Conservation (phyloP, 2,113 vertebrate genomes). For the Platycercus adscitus region DNA sequence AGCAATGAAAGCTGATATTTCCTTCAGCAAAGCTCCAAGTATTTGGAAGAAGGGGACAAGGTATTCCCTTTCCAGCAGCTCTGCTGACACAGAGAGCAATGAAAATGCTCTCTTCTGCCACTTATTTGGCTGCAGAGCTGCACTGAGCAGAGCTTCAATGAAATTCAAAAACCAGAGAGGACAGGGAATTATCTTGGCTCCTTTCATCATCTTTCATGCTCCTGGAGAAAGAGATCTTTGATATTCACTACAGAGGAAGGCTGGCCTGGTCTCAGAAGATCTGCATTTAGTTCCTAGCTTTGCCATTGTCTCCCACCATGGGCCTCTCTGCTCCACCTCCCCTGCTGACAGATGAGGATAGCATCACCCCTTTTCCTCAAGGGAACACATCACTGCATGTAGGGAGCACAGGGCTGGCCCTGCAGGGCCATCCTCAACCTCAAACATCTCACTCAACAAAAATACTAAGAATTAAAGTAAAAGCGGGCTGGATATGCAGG, state of each 20-base stretch:
- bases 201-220: not conserved
- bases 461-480: not conserved
- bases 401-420: not conserved
- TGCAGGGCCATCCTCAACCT: not conserved
- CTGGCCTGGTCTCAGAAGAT: not conserved
- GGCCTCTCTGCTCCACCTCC: not conserved
- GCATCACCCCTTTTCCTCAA: not conserved
- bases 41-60: not conserved
- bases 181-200: conserved; percentile 9
- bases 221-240: conserved; percentile 9
- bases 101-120: not conserved
- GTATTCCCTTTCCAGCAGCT: conserved; percentile 22
- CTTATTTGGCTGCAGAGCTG: not conserved
- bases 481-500: not conserved
- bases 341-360: not conserved
- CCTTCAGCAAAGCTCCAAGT: conserved; percentile 25
- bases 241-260: not conserved
- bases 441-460: not conserved
- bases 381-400: not conserved
- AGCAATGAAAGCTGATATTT: conserved; percentile 6
- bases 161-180: conserved; percentile 16
- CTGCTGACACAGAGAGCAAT: not conserved
- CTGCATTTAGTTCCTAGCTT: not conserved
- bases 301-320: not conserved
- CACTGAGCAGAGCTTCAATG: not conserved